Base-by-base conservation (phyloP, 2,113 vertebrate species). In the Callopanchax toddi region DNA sequence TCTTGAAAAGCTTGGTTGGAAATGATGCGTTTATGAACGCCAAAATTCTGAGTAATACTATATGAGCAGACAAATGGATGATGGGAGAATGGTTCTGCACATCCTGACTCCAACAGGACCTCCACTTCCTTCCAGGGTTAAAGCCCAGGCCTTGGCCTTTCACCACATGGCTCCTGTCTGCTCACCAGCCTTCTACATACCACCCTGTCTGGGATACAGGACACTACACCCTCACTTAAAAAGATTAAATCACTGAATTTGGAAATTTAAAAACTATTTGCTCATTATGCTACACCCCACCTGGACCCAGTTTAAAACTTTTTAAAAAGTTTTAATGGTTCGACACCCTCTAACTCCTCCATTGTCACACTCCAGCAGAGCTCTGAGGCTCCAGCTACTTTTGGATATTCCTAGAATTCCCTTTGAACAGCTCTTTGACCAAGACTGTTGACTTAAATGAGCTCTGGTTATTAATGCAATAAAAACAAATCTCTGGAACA, bases 41-140 rank as follows among this genome's bases (percentile, higher is more conserved):
- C 18, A 12, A 59, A 44, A 42, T 42, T 21, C 20, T 23, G 22
- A 40, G 18, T 1, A 36, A 37, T 15, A 65, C 5, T 39, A 18
- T 64, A 42, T 21, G 32, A 46, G 68, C 3, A 62, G 52, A 58
- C 34, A 71, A 71, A 81, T 79, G 52, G 61, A 71, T 61, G 53
- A 37, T 29, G 11, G 40, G 21, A 44, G 32, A 75, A 23, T 62
- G n/a, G n/a, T 60, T 44, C 90, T 85, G 89, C 86, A 91, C 89
- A 91, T 93, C 93, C 95, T 94, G 93, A 79, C 71, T 79, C 57
- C 52, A 17, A 59, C 93, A 91, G 85, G 57, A 74, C 67, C 87
- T 88, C 83, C 83, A 88, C 90, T 93, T 95, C 94, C 95, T 96
- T 92, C 93, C 87, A 89, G 91, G 91, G 93, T 93, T 91, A 93